phyloP scores from a whole-genome alignment of 2,113 vertebrate species.

The Cnemophilus loriae region DNA sequence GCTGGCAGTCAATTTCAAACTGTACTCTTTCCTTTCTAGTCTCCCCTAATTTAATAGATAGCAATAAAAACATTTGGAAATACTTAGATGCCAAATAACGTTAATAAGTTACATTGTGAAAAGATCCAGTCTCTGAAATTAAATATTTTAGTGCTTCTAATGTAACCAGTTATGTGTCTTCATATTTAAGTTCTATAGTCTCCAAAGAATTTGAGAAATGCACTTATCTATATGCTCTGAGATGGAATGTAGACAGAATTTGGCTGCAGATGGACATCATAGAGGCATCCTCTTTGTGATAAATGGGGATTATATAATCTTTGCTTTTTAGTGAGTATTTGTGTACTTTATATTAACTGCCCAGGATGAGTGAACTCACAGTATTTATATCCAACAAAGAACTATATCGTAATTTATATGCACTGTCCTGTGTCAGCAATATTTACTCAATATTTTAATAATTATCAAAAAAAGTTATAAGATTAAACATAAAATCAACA shows the following conservation, averaged over 20 bases:
- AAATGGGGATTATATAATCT: background rate
- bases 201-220: background rate
- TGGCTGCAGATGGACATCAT: background rate
- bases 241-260: background rate
- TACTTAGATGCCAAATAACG: slow-evolving; percentile 27
- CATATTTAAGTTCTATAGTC: background rate
- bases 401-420: background rate
- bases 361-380: background rate
- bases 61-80: slow-evolving; percentile 35
- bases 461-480: background rate
- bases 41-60: slow-evolving; percentile 27
- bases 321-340: background rate
- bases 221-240: background rate
- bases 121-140: background rate
- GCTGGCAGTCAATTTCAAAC: slow-evolving; percentile 39
- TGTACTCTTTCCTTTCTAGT: background rate
- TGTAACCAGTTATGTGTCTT: background rate
- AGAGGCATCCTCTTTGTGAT: background rate
- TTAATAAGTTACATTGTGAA: slow-evolving; percentile 31
- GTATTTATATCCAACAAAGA: background rate
- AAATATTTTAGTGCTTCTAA: background rate
- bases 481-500: background rate
- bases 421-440: background rate
- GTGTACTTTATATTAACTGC: background rate
- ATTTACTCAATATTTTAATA: background rate